Base-by-base conservation (phyloP, 2,888 invertebrate genomes). In the Sinotaia quadrata region DNA sequence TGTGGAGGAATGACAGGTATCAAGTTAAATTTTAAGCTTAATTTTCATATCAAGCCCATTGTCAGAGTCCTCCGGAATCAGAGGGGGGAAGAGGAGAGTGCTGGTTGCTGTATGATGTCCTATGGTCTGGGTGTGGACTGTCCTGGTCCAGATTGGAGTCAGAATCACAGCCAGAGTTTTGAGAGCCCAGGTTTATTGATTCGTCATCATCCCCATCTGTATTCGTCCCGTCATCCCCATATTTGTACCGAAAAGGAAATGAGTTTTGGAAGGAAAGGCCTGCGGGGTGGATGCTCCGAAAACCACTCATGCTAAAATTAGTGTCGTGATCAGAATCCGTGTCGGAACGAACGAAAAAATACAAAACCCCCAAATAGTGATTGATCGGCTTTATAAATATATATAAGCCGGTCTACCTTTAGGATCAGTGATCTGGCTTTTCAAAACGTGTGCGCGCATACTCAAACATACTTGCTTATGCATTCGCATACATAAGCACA, bases 231-330 rank as follows among this genome's bases (percentile, higher is more conserved):
- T 65, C 54, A 41, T 65, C 84, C 67, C 81, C 84, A 65, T 82
- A 81, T 71, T 83, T 75, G 75, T 85, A 87, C 74, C 87, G 84
- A 76, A 88, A n/a, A n/a, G n/a, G n/a, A n/a, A n/a, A n/a, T n/a
- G n/a, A n/a, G n/a, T n/a, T n/a, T n/a, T n/a, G n/a, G n/a, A n/a
- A n/a, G n/a, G n/a, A n/a, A n/a, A n/a, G n/a, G n/a, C n/a, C n/a
- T n/a, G n/a, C n/a, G n/a, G n/a, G n/a, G n/a, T n/a, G n/a, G n/a
- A n/a, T n/a, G n/a, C n/a, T n/a, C n/a, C n/a, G n/a, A n/a, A n/a
- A n/a, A n/a, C n/a, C n/a, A n/a, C n/a, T n/a, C n/a, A n/a, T n/a
- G n/a, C n/a, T n/a, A n/a, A n/a, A n/a, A n/a, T n/a, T n/a, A n/a
- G n/a, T n/a, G n/a, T n/a, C n/a, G n/a, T n/a, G n/a, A n/a, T n/a